Conservation (phyloP, 2,888 invertebrate species). For the Drosophila fulvimacula region DNA sequence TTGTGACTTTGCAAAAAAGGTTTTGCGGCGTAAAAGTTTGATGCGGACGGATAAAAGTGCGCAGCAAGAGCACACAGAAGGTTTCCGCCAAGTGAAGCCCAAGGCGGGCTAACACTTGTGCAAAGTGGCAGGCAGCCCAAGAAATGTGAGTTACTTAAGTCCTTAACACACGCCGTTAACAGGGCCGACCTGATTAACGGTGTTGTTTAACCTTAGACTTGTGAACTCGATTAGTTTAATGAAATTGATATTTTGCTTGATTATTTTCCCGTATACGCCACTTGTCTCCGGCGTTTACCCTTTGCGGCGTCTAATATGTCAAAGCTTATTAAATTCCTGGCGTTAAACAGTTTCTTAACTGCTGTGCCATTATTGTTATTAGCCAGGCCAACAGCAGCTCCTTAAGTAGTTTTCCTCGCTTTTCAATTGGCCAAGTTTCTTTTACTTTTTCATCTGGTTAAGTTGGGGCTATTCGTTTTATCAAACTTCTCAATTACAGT, state of each 20-base stretch:
- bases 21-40: no score
- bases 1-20: no score
- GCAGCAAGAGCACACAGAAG: not conserved
- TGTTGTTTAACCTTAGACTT: not conserved
- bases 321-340: not conserved
- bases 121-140: not conserved
- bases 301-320: not conserved
- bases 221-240: not conserved
- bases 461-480: conserved; percentile 20
- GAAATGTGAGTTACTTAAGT: no score
- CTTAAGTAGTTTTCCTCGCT: not conserved
- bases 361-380: not conserved
- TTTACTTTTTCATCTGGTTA: not conserved
- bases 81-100: not conserved
- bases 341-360: not conserved
- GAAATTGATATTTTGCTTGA: not conserved
- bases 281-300: not conserved
- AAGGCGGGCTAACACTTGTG: not conserved
- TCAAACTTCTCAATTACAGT: conserved; percentile 29
- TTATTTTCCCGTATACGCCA: not conserved
- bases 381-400: not conserved
- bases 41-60: not conserved
- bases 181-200: not conserved
- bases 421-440: conserved; percentile 15
- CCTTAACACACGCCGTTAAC: no score